phyloP scores from a whole-genome alignment of 2,888 invertebrate species.

The Teleiodes luculella region DNA sequence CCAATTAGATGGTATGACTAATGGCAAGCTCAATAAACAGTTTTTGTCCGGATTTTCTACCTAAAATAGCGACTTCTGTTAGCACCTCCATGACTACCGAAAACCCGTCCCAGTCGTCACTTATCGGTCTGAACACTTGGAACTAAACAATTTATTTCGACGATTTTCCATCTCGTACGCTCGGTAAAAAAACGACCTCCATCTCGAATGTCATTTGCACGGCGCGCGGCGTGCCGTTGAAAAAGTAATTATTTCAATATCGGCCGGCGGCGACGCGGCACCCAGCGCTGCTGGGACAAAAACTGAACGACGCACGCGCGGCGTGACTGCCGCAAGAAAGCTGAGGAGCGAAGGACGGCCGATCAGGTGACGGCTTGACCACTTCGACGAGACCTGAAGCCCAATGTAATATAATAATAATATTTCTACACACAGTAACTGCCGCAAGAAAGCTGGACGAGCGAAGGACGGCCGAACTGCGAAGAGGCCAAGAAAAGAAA shows the following conservation, averaged over 20 bases:
- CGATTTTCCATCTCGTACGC: constrained; percentile 66
- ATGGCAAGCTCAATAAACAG: neutral
- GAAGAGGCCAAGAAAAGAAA: too few species aligned
- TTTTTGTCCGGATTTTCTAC: neutral
- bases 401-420: too few species aligned
- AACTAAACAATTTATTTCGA: constrained; percentile 64
- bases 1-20: neutral
- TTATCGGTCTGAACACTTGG: constrained; percentile 22
- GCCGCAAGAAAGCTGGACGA: too few species aligned
- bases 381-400: neutral
- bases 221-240: constrained; percentile 72
- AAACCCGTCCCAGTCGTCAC: neutral
- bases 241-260: constrained; percentile 79
- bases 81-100: neutral
- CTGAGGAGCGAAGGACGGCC: constrained; percentile 57
- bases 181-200: constrained; percentile 73
- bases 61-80: neutral
- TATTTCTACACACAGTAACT: too few species aligned
- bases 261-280: constrained; percentile 52
- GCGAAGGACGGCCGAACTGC: too few species aligned
- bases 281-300: constrained; percentile 60
- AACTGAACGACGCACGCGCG: constrained; percentile 61
- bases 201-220: constrained; percentile 78
- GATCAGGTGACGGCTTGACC: neutral
- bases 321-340: constrained; percentile 64